Evolutionary conservation across 2,113 vertebrate species (phyloP), one percentile per base, ranked within the genome.

Genomic region (Ploceus nigricollis): DNA sequence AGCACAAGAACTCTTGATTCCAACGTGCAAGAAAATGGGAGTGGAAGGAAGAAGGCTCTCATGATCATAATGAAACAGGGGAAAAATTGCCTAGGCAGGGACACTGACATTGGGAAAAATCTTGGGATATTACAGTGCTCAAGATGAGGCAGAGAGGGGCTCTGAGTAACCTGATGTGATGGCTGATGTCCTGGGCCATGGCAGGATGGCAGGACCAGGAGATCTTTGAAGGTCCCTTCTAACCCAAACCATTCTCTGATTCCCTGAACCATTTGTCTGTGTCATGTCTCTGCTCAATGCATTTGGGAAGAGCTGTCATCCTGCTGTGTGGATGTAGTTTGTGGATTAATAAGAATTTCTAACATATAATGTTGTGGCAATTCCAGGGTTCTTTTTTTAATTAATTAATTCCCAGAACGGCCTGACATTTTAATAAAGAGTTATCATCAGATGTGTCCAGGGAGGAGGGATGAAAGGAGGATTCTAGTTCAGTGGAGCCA

Each of bases 21-120:
- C 22, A 50, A 40, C 0, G 0, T 35, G 8, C 24, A 64, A 16
- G n/a, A 56, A 50, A 28, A 10, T 35, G 21, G 37, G 11, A 13
- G 9, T 0, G 10, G 48, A 28, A 53, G n/a, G 48, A 28, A 79
- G 28, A n/a, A 82, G 23, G 11, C 65, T 3, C 7, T 68, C 28
- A 6, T 64, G 45, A 35, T 28, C 27, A 21, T 27, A 22, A 18
- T 35, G 20, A 60, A 70, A 68, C 10, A 10, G 10, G 10, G 8
- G 3, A 12, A 23, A 33, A 35, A 33, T 7, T 15, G 6, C 6
- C 8, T 12, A 7, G 35, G 33, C 17, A 35, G 28, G 50, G 7
- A 18, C 11, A 39, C 0, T 3, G 15, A 31, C 20, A 21, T 2
- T 80, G 31, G 11, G 39, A 23, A 54, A 23, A 80, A 13, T 23